Percentiles rank a stretch among this genome's conserved stretches.
Conservation (phyloP, 1,140 invertebrate genomes). For the Drosophila lini region DNA sequence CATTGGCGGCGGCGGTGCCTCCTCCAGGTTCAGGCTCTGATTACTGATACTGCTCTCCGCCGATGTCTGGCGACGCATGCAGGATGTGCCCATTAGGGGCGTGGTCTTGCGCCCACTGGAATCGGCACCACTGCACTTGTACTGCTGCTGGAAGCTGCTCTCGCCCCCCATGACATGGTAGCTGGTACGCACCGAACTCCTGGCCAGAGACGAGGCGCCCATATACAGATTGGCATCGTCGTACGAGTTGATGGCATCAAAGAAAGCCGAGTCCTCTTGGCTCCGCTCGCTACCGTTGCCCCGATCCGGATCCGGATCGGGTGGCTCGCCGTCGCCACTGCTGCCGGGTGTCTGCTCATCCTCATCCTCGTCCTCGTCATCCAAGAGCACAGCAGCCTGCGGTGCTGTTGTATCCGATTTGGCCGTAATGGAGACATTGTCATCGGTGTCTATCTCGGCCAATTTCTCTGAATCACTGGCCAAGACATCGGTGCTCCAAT, state of each 20-base stretch:
- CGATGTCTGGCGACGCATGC: conserved; percentile 81
- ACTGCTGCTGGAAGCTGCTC: conserved; percentile 81
- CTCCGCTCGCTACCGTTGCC: conserved; percentile 75
- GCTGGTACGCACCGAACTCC: conserved; percentile 78
- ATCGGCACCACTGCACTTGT: conserved; percentile 73
- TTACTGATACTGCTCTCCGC: conserved; percentile 84
- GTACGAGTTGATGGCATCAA: conserved; percentile 76
- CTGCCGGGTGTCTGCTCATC: conserved; percentile 66
- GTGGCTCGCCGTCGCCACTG: conserved; percentile 44
- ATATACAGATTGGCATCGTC: conserved; percentile 70
- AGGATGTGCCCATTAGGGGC: conserved; percentile 64
- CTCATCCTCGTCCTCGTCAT: conserved; percentile 48
- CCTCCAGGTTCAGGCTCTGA: conserved; percentile 79
- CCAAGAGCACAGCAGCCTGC: conserved; percentile 8
- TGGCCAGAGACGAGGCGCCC: conserved; percentile 71
- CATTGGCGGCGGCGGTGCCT: conserved; percentile 44
- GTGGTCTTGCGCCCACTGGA: conserved; percentile 68
- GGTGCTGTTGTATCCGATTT: conserved; percentile 87
- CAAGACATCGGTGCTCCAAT: conserved; percentile 98
- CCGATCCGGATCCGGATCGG: conserved; percentile 36
- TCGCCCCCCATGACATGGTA: conserved; percentile 74
- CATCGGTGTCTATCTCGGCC: conserved; percentile 94
- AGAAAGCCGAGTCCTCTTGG: conserved; percentile 79
- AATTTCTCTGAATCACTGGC: conserved; percentile 97
- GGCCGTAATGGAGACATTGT: conserved; percentile 90